A percentile compares a stretch with the other conserved stretches of the same genome.
These are phyloP conservation scores for Emydocephalus ijimae DNA, from an alignment of 2,113 vertebrate genomes.

Conservation along the genomic window DNA sequence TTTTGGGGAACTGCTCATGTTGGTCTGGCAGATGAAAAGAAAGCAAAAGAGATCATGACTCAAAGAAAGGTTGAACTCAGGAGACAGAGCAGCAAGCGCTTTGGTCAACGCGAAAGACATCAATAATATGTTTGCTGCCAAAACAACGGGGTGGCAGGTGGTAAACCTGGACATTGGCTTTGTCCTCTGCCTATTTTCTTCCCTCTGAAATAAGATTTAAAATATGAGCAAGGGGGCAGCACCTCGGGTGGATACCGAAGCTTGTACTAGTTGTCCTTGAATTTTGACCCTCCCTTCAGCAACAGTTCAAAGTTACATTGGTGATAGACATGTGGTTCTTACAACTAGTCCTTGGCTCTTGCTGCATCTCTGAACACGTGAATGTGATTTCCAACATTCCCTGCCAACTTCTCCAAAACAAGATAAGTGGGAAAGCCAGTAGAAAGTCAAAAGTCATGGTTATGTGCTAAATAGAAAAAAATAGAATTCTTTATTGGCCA, in stretches of 20 bases:
- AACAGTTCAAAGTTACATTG: not conserved
- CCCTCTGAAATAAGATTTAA: not conserved
- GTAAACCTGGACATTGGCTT: not conserved
- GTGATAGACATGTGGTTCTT: not conserved
- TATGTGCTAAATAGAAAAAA: not conserved
- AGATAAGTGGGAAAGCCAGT: not conserved
- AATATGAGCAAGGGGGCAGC: not conserved
- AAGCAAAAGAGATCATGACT: not conserved
- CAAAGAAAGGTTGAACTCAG: conserved; percentile 32
- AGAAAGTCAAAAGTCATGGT: not conserved
- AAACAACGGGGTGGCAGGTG: not conserved
- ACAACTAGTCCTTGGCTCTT: not conserved
- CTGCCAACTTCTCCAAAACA: not conserved
- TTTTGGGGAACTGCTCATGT: conserved; percentile 13
- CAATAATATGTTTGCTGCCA: not conserved
- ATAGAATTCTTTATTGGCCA: too few relatives aligned
- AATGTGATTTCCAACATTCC: not conserved
- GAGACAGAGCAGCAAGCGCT: not conserved
- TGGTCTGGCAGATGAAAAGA: conserved; percentile 15
- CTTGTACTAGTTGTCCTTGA: not conserved
- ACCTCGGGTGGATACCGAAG: not conserved
- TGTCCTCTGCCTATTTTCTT: not conserved
- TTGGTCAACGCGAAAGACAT: conserved; percentile 4
- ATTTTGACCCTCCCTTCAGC: not conserved
- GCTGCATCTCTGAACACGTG: not conserved